Percentiles rank a stretch among this genome's conserved stretches.
These are phyloP conservation scores for Aphelinus certus DNA, from an alignment of 1,140 invertebrate species.

Conservation along the genomic window DNA sequence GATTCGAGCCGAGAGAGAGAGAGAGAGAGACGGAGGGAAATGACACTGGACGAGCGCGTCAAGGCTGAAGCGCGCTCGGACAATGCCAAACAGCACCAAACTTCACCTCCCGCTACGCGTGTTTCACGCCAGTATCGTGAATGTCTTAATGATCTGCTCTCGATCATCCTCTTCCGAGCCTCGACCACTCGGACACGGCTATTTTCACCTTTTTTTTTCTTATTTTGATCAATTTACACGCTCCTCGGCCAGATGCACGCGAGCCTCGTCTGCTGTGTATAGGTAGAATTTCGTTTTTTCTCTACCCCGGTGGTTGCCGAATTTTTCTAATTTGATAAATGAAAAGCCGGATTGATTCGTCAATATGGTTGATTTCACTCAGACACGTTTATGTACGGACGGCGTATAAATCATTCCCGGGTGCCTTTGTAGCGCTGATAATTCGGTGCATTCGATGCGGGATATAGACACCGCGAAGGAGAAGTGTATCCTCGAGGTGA, in stretches of 20 bases:
- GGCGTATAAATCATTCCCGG: too few species aligned
- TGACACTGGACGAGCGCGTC: neutral
- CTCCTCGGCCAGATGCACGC: neutral
- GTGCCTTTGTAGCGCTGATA: too few species aligned
- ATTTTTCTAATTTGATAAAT: neutral
- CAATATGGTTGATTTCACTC: neutral
- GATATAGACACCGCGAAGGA: too few species aligned
- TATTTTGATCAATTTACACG: constrained; percentile 1
- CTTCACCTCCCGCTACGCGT: neutral
- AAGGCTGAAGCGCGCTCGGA: neutral
- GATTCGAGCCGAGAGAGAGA: neutral
- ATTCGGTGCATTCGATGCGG: too few species aligned
- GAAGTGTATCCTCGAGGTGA: too few species aligned
- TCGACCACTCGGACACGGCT: neutral
- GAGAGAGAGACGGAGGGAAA: neutral
- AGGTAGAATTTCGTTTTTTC: neutral
- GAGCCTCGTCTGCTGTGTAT: neutral
- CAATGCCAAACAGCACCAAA: too few species aligned
- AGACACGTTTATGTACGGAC: too few species aligned
- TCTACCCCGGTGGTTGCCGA: neutral
- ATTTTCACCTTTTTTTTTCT: constrained; percentile 12
- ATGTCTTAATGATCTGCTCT: constrained; percentile 13
- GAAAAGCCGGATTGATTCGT: neutral
- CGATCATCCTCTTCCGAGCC: neutral
- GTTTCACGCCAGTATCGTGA: constrained; percentile 25